Evolutionary conservation across 2,113 vertebrate species (phyloP).

Genomic region (Empidonax traillii): DNA sequence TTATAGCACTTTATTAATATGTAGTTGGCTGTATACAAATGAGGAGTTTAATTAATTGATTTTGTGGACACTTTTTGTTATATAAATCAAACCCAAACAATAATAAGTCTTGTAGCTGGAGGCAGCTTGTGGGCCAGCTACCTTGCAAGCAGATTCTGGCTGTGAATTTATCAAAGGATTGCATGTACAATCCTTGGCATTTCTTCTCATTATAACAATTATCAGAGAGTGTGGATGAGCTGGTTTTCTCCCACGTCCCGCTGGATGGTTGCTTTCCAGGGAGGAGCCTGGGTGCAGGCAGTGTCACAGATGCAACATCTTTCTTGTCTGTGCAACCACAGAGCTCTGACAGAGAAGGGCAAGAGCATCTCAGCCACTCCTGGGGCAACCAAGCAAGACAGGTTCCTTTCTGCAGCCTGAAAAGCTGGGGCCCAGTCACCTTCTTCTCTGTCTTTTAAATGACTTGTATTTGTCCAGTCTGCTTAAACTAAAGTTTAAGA

Average conservation of each 20-base stretch:
- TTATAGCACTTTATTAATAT: neutral
- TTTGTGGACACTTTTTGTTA: neutral
- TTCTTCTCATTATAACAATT: slow-evolving; percentile 14
- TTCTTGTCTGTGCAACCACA: fast-evolving
- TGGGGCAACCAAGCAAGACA: neutral
- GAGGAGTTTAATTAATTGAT: neutral
- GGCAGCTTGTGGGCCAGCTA: neutral
- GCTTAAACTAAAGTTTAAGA: slow-evolving; percentile 66
- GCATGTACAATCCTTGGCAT: neutral
- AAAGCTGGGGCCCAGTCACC: neutral
- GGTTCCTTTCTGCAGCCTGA: neutral
- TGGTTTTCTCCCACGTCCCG: neutral
- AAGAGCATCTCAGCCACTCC: neutral
- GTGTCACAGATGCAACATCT: neutral
- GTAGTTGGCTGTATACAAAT: neutral
- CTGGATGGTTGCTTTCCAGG: neutral
- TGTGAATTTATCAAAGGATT: neutral
- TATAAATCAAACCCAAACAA: neutral
- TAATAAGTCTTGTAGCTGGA: neutral
- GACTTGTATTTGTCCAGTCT: slow-evolving; percentile 53
- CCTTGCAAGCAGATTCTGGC: neutral
- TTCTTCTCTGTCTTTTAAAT: neutral
- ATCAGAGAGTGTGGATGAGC: neutral
- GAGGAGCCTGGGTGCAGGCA: neutral
- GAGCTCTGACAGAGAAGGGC: neutral